Evolutionary conservation across 2,113 vertebrate species (phyloP), one percentile per base, ranked within the genome.

Genomic region (Cyphotilapia sp.): DNA sequence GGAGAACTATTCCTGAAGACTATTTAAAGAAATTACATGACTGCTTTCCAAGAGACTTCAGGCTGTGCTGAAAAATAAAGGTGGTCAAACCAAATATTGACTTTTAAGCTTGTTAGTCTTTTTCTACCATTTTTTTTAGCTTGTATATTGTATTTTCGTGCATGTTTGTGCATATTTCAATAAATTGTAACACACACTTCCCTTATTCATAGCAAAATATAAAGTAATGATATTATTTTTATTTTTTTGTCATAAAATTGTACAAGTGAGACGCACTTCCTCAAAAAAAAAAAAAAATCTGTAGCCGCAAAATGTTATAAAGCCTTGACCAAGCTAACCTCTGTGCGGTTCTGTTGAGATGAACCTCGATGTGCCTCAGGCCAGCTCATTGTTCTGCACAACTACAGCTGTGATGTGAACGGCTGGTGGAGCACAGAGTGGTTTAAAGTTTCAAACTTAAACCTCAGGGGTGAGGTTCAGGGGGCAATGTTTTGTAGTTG

Each of bases 381-480:
- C 87, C 74, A 56, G 11, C 81, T 85, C 59, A 6, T 56, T 27
- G 7, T 33, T 69, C 83, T 49, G 17, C 71, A 45, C 40, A 61
- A 11, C 61, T 71, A 56, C 71, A 92, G 81, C 84, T 83, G 85
- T 76, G 82, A 80, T 31, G 12, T 29, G 49, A 87, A 12, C 2
- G 8, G n/a, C 74, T 19, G 45, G 8, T 2, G 7, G 57, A 78
- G 45, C 59, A 42, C 66, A 29, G 66, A 57, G 33, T 2, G 38
- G 54, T 69, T 82, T 90, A 16, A 81, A 45, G 54, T 90, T 89
- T 82, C 71, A 53, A 80, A 53, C 54, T 71, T 57, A 78, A 86
- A 57, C 81, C 56, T 59, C 35, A 1, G 53, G 71, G 91, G 59
- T 90, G 40, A 89, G 86, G 91, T 91, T 91, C 92, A 92, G 54